Evolutionary conservation across 2,888 invertebrate genomes (phyloP).

Genomic region (Scelioninae gen. 2): DNA sequence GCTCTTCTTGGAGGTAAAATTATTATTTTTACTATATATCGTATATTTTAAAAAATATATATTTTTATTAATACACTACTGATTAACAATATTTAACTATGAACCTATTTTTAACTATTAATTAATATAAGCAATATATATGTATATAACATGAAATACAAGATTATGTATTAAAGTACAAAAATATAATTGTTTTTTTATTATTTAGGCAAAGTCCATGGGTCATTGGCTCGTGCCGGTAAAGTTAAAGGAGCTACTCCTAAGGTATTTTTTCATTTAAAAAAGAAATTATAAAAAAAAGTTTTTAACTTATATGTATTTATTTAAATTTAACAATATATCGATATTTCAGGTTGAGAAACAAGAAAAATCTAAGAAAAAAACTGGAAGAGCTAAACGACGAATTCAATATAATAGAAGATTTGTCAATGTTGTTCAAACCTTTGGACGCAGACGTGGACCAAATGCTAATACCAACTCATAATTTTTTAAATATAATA

Average conservation of each 20-base stretch:
- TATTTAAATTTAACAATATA: background rate
- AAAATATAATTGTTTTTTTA: too few relatives aligned
- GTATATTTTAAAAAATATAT: too few relatives aligned
- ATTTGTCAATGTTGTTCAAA: conserved; percentile 97
- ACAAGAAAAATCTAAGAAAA: conserved; percentile 99
- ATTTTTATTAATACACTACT: too few relatives aligned
- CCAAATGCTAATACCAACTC: conserved; percentile 91
- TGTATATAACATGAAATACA: too few relatives aligned
- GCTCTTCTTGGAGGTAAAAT: background rate
- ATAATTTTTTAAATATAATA: conserved; percentile 70
- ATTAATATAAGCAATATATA: too few relatives aligned
- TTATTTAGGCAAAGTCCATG: conserved; percentile 93
- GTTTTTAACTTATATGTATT: too few relatives aligned
- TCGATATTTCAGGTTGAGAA: conserved; percentile 85
- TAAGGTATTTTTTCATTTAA: conserved; percentile 79
- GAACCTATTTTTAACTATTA: too few relatives aligned
- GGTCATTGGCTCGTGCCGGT: conserved; percentile 99
- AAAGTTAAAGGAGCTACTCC: conserved; percentile 99
- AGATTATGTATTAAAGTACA: too few relatives aligned
- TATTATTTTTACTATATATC: too few relatives aligned
- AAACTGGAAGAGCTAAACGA: conserved; percentile 98
- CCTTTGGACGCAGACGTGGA: conserved; percentile 96
- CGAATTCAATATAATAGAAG: conserved; percentile 99
- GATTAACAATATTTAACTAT: too few relatives aligned
- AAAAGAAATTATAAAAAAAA: too few relatives aligned